These are phyloP conservation scores for Mesoligia furuncula DNA, from an alignment of 2,888 invertebrate species.

Conservation along the genomic window DNA sequence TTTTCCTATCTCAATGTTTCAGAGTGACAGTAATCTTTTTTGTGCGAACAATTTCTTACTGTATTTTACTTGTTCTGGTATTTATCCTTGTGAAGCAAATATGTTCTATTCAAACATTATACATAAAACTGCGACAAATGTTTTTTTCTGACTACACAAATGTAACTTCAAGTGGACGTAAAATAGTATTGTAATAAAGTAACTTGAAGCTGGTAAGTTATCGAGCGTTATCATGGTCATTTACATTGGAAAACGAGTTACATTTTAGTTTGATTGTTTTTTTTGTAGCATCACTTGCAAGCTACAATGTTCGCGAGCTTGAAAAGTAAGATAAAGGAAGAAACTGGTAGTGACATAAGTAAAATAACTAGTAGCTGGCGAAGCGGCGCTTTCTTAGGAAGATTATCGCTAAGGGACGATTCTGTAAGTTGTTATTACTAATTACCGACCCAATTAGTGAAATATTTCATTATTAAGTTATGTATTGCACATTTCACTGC, in stretches of 20 bases:
- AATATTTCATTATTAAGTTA: background rate
- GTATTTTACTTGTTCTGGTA: conserved; percentile 29
- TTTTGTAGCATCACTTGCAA: conserved; percentile 60
- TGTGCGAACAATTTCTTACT: conserved; percentile 55
- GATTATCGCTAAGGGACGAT: conserved; percentile 88
- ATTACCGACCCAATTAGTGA: conserved; percentile 20
- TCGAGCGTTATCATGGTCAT: conserved; percentile 74
- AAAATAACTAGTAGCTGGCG: conserved; percentile 88
- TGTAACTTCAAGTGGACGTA: conserved; percentile 21
- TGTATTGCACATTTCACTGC: background rate
- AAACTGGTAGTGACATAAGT: conserved; percentile 95
- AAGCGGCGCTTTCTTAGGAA: conserved; percentile 87
- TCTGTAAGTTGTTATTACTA: conserved; percentile 76
- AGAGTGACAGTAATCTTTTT: conserved; percentile 43
- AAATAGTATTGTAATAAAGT: conserved; percentile 40
- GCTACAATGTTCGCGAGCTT: conserved; percentile 95
- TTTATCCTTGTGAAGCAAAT: conserved; percentile 32
- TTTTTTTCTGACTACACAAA: conserved; percentile 41
- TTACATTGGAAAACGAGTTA: conserved; percentile 71
- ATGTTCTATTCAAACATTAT: conserved; percentile 45
- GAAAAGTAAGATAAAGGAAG: conserved; percentile 97
- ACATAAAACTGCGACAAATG: conserved; percentile 18
- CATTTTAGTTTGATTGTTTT: conserved; percentile 54
- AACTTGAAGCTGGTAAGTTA: conserved; percentile 69
- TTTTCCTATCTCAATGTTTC: too few species aligned